Base-by-base conservation (phyloP, 2,113 vertebrate species). In the Columbina picui region DNA sequence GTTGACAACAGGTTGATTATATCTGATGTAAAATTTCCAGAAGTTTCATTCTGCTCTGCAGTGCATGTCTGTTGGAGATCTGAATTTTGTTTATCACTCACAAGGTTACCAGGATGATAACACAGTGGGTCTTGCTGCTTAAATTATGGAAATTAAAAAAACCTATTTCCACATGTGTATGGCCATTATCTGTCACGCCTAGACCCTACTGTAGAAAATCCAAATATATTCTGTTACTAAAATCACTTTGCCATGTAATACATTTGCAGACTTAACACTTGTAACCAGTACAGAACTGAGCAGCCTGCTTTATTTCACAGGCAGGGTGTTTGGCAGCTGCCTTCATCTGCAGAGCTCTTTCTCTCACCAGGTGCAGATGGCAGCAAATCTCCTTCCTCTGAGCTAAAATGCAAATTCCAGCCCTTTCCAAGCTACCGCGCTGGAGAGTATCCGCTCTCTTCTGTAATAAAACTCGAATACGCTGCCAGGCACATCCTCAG, bases 351-450 rank as follows among this genome's bases (percentile, higher is more conserved):
- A 85, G 71, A 94, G 90, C 88, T 96, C 87, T 92, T 94, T 97
- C 90, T 88, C 73, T 95, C 68, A 50, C 92, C 93, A 92, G 94
- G 94, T 93, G 88, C 93, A 96, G 93, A 94, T 96, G 96, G 94
- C 96, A 96, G 92, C 90, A 95, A 49, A 94, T 92, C 90, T 92
- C 91, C 92, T 96, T 94, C 85, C 88, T 89, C 85, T 2, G 0
- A 74, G 63, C 55, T 83, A 39, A 64, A 94, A 94, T 87, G 94
- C 57, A 90, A 88, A 88, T 76, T n/a, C 75, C 90, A 84, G 64
- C 43, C 88, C 73, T 92, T 90, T 63, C 79, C 92, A 89, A 85
- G 75, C 57, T 73, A 63, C 50, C 4, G 4, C 0, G 0, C 67
- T 45, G 55, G 32, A 84, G 69, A 91, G 52, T 56, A 83, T 74